Evolutionary conservation across 2,797 vertebrate species (phyloP).

Genomic region (Morelia viridis): DNA sequence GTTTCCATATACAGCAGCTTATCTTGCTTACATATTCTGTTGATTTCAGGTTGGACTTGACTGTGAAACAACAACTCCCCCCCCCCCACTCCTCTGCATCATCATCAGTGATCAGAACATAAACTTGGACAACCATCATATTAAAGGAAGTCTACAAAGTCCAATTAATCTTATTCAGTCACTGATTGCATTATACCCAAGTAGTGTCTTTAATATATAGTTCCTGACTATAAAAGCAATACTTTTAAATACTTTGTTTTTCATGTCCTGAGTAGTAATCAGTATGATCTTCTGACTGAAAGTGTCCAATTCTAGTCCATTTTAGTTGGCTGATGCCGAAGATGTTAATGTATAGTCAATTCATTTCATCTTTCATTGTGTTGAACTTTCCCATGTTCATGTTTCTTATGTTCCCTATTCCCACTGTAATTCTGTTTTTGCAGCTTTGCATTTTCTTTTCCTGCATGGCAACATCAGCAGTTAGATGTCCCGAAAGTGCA

Average conservation of each 20-base stretch:
- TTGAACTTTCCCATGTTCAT: neutral
- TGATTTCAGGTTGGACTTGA: neutral
- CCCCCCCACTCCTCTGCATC: neutral
- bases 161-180: neutral
- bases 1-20: neutral
- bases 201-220: neutral
- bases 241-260: neutral
- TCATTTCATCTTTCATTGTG: neutral
- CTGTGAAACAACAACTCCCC: neutral
- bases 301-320: neutral
- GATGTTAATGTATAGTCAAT: neutral
- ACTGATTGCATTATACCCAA: neutral
- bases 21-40: neutral
- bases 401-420: neutral
- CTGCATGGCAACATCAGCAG: neutral
- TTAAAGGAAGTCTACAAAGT: neutral
- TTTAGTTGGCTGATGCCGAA: neutral
- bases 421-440: neutral
- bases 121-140: neutral
- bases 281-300: neutral
- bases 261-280: neutral
- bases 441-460: neutral
- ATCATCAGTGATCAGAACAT: neutral
- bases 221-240: neutral
- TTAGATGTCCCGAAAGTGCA: neutral